A percentile compares a stretch with the other conserved stretches of the same genome.
phyloP scores from a whole-genome alignment of 2,797 vertebrate genomes.

The Sparus aurata region DNA sequence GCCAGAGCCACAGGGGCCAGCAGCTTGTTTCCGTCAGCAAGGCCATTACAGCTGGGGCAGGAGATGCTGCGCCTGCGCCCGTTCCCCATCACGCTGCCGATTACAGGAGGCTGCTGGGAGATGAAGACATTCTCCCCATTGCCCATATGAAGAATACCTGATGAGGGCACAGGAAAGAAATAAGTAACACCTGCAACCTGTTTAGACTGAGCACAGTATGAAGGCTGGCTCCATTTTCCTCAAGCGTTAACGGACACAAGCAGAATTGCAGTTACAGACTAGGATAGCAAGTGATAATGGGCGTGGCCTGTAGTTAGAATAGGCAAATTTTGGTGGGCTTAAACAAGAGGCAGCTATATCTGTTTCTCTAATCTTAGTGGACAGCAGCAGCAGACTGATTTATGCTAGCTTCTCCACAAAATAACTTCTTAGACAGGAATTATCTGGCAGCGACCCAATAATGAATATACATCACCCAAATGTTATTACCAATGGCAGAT shows the following conservation, averaged over 20 bases:
- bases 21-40: constrained; percentile 98
- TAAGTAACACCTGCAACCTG: constrained; percentile 49
- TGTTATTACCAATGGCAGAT: constrained; percentile 1
- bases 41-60: constrained; percentile 98
- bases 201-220: constrained; percentile 17
- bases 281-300: neutral
- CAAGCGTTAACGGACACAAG: neutral
- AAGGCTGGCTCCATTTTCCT: neutral
- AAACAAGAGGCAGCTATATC: constrained; percentile 15
- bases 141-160: constrained; percentile 98
- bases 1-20: constrained; percentile 95
- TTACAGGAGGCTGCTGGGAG: constrained; percentile 97
- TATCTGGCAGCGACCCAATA: neutral
- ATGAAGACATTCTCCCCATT: constrained; percentile 98
- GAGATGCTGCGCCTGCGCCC: constrained; percentile 97
- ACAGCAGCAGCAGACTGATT: constrained; percentile 3
- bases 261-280: neutral
- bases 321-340: neutral
- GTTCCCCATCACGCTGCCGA: constrained; percentile 98
- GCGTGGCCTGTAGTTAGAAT: neutral
- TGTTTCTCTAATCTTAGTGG: neutral
- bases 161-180: constrained; percentile 45
- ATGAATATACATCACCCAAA: constrained; percentile 6
- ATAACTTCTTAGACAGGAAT: neutral
- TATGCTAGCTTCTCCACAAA: neutral